These are phyloP conservation scores for Agrotis puta DNA, from an alignment of 2,888 invertebrate genomes.

Conservation along the genomic window DNA sequence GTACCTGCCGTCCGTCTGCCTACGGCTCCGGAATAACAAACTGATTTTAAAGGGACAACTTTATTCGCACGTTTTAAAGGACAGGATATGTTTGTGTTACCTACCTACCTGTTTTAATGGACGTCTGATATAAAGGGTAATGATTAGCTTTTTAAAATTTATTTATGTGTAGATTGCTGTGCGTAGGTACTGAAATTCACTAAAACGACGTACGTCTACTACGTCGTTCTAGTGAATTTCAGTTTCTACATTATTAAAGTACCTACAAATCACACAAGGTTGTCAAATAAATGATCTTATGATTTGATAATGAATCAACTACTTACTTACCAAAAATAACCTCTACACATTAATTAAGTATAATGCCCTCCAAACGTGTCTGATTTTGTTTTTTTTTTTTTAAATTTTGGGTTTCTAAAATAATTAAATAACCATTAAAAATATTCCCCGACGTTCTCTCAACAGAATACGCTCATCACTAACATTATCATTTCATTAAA, in stretches of 20 bases:
- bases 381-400: too few species aligned
- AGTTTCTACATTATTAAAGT: too few species aligned
- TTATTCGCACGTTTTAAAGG: constrained; percentile 61
- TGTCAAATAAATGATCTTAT: too few species aligned
- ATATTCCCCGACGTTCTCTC: constrained; percentile 45
- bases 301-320: too few species aligned
- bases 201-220: too few species aligned
- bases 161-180: background rate
- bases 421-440: too few species aligned
- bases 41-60: constrained; percentile 66
- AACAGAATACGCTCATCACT: constrained; percentile 60
- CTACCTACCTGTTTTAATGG: constrained; percentile 26
- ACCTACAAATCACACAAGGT: too few species aligned
- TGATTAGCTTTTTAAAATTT: constrained; percentile 10
- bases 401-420: too few species aligned
- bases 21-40: constrained; percentile 76
- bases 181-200: background rate
- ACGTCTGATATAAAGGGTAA: constrained; percentile 21
- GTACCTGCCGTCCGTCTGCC: constrained; percentile 73
- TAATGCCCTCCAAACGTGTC: too few species aligned
- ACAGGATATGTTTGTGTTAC: constrained; percentile 50
- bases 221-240: too few species aligned
- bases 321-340: too few species aligned
- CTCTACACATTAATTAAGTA: too few species aligned
- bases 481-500: constrained; percentile 74